Base-by-base conservation (phyloP, 2,113 vertebrate species). In the Stegastes partitus region DNA sequence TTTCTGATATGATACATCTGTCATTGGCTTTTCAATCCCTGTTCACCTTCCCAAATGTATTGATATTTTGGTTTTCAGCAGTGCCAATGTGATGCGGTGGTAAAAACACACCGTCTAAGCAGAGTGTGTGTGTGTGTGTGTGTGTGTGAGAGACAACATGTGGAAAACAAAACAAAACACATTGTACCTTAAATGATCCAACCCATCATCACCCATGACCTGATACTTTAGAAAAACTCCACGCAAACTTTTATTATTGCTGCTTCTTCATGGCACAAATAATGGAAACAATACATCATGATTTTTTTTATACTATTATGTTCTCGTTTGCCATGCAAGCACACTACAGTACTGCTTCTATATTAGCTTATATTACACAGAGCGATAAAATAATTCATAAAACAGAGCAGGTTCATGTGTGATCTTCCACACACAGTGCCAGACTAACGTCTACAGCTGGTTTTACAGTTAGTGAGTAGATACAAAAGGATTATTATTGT, bases 261-360 rank as follows among this genome's bases (percentile, higher is more conserved):
- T 96, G 93, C 91, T 93, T 95, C 95, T 94, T 91, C 93, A 96
- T 96, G 95, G 96, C 95, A 96, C 95, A 95, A 94, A 96, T 61
- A 93, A 95, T 92, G 94, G 86, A 89, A 94, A 89, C 14, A 89
- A 93, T 90, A 68, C 87, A 82, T 80, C 12, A 15, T 82, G 55
- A n/a, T n/a, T n/a, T n/a, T 83, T 75, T 82, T 79, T 91, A 58
- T 66, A 89, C 80, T 74, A 70, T 69, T 79, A 81, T 86, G 82
- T 89, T 70, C 77, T 92, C 19, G 39, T 84, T 88, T 93, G 94
- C 95, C 95, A 96, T 96, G 95, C 95, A 95, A 94, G 94, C 87
- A 93, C 92, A 95, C 90, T 93, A 95, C 95, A 91, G 90, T 84
- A 94, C 86, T 89, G 89, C 92, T 83, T 76, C 91, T 88, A 89